phyloP scores from a whole-genome alignment of 2,113 vertebrate species.

The Artemisiospiza belli region DNA sequence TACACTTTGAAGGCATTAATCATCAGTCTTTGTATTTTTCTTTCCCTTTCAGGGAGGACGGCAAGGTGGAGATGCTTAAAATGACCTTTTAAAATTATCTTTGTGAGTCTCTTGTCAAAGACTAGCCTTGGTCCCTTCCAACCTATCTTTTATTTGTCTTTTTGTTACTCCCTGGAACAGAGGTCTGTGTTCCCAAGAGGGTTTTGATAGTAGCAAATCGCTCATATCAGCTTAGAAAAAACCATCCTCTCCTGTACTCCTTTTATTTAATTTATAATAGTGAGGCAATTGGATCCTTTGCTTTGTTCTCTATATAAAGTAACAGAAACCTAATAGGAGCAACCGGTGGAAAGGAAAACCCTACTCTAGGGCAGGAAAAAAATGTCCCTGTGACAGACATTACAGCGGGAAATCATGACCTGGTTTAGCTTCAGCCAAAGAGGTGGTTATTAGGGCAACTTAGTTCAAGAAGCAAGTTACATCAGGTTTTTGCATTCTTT shows the following conservation, averaged over 20 bases:
- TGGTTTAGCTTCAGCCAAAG: slow-evolving; percentile 21
- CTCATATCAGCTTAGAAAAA: background rate
- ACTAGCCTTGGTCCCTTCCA: background rate
- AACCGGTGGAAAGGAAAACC: background rate
- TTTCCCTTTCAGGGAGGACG: background rate
- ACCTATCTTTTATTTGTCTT: background rate
- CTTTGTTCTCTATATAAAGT: slow-evolving; percentile 37
- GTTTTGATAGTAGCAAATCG: slow-evolving; percentile 11
- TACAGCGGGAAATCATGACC: slow-evolving; percentile 1
- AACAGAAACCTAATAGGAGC: slow-evolving; percentile 41
- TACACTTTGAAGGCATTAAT: background rate
- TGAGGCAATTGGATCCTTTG: slow-evolving; percentile 29
- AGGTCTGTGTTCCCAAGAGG: background rate
- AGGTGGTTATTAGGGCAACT: background rate
- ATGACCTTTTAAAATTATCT: background rate
- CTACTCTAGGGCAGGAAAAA: background rate
- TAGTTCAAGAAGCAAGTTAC: slow-evolving; percentile 20
- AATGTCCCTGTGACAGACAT: slow-evolving; percentile 5
- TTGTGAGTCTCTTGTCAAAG: background rate
- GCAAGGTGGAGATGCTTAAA: background rate
- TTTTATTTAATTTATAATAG: slow-evolving; percentile 35
- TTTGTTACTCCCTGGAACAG: background rate
- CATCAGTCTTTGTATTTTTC: background rate
- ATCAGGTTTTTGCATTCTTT: slow-evolving; percentile 40
- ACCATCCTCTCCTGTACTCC: background rate